These are phyloP conservation scores for Lagenorhynchus albirostris DNA, from an alignment of 2,113 vertebrate genomes.

Conservation along the genomic window DNA sequence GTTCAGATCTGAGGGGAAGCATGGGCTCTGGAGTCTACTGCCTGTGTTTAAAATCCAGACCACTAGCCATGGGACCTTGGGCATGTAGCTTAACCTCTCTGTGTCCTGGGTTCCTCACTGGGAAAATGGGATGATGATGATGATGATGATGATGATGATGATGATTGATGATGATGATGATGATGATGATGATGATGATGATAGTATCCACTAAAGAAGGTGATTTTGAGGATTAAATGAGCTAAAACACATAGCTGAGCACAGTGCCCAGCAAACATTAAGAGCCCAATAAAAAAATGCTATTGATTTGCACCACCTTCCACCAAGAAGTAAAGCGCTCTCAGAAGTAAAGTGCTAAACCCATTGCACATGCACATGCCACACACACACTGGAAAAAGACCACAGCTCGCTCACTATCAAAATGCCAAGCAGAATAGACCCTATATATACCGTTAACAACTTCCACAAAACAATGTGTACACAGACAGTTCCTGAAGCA, in stretches of 20 bases:
- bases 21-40: not conserved
- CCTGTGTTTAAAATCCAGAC: not conserved
- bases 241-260: not conserved
- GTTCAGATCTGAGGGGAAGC: not conserved
- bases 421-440: slow-evolving; percentile 43
- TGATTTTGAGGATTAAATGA: not conserved
- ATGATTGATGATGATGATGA: not conserved
- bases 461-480: not conserved
- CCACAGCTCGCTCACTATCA: not conserved
- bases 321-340: not conserved
- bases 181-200: not conserved
- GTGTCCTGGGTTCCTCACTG: not conserved
- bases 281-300: not conserved
- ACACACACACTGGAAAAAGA: not conserved
- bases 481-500: not conserved
- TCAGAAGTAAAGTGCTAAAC: not conserved
- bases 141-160: not conserved
- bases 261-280: not conserved
- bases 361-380: fast-evolving
- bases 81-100: not conserved
- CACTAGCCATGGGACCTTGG: not conserved
- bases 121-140: not conserved
- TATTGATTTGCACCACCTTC: not conserved
- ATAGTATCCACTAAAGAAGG: not conserved
- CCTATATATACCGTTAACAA: not conserved